Conservation (phyloP, 2,797 vertebrate genomes). For the Labroides dimidiatus region DNA sequence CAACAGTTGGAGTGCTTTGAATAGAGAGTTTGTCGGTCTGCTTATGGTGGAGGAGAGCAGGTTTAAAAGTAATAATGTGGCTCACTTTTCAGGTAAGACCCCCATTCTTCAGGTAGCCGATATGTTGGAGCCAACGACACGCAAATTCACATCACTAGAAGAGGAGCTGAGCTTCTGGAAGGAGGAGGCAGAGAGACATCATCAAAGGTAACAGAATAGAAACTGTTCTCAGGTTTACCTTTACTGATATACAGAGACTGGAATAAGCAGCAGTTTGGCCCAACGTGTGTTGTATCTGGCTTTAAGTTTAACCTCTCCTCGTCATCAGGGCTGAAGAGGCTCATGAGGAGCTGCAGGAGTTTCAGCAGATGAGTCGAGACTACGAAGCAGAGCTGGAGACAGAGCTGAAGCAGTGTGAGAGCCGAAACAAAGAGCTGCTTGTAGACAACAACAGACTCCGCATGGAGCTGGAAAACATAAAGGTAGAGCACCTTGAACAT, state of each 20-base stretch:
- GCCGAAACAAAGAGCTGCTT: slow-evolving; percentile 92
- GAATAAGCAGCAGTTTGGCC: neutral
- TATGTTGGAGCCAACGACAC: slow-evolving; percentile 79
- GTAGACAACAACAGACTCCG: slow-evolving; percentile 90
- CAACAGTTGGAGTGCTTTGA: slow-evolving; percentile 6
- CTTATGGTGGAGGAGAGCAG: too few relatives aligned
- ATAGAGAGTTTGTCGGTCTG: neutral
- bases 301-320: slow-evolving; percentile 5
- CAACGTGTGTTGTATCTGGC: neutral
- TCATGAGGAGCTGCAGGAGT: slow-evolving; percentile 93
- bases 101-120: slow-evolving; percentile 22
- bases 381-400: slow-evolving; percentile 96
- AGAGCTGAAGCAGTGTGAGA: slow-evolving; percentile 93
- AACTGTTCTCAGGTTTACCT: neutral
- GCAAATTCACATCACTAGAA: slow-evolving; percentile 86
- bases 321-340: slow-evolving; percentile 87
- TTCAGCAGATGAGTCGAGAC: slow-evolving; percentile 97
- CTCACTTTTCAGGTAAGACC: neutral
- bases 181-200: slow-evolving; percentile 88
- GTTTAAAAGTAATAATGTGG: neutral
- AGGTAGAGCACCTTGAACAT: slow-evolving; percentile 80
- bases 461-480: slow-evolving; percentile 90
- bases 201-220: slow-evolving; percentile 85
- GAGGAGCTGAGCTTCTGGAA: slow-evolving; percentile 94
- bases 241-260: neutral